phyloP scores from a whole-genome alignment of 2,797 vertebrate species.

The Eptatretus atami region DNA sequence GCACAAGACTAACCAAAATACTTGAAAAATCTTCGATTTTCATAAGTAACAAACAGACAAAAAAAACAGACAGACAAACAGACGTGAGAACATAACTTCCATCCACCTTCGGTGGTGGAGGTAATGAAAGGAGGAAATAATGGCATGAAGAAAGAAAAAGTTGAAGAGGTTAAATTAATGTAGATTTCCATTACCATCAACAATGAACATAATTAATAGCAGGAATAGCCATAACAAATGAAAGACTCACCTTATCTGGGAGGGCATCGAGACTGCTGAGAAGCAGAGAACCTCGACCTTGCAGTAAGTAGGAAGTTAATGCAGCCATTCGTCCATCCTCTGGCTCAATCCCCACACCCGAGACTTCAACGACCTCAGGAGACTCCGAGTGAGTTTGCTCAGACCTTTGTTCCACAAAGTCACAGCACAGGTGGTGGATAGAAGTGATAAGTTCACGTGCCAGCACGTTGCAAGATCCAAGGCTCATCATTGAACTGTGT shows the following conservation, averaged over 20 bases:
- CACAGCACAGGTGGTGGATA: conserved; percentile 76
- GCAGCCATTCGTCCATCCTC: conserved; percentile 74
- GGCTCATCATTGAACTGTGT: conserved; percentile 71
- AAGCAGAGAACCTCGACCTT: conserved; percentile 53
- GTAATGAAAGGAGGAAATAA: no score
- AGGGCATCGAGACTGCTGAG: conserved; percentile 55
- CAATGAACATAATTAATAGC: neutral
- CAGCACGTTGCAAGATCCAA: conserved; percentile 54
- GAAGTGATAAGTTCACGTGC: conserved; percentile 85
- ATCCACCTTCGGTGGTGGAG: no score
- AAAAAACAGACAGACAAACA: no score
- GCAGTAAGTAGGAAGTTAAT: conserved; percentile 70
- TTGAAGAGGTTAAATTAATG: neutral
- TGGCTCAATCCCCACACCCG: conserved; percentile 11
- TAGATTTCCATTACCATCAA: no score
- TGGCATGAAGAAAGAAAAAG: neutral
- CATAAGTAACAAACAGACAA: no score
- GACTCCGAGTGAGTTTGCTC: no score
- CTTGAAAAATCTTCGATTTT: no score
- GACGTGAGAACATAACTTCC: no score
- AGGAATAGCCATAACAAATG: neutral
- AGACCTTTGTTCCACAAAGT: conserved; percentile 33
- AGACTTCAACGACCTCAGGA: no score
- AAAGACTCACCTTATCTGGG: conserved; percentile 47
- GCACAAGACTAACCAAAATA: no score